A percentile compares a stretch with the other conserved stretches of the same genome.
phyloP scores from a whole-genome alignment of 2,797 vertebrate genomes.

The Loriculus beryllinus region DNA sequence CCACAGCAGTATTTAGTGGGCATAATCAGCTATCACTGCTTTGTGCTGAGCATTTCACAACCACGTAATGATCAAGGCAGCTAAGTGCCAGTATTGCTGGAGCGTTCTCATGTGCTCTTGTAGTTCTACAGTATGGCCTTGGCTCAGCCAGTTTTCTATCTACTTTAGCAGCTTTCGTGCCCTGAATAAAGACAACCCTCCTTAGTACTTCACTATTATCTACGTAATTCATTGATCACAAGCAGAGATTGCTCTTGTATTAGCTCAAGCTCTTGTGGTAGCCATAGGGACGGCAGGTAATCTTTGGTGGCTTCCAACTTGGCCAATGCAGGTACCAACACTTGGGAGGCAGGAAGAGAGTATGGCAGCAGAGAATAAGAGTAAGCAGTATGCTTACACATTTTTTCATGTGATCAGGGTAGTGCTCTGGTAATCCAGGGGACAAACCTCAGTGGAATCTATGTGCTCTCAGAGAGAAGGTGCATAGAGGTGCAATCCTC shows the following conservation, averaged over 20 bases:
- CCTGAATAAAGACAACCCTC: not conserved
- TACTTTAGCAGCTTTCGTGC: not conserved
- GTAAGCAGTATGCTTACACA: rapidly evolving
- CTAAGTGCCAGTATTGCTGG: not conserved
- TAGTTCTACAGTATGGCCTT: not conserved
- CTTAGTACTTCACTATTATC: not conserved
- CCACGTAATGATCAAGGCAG: not conserved
- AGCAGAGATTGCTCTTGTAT: not conserved
- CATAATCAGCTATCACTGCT: not conserved
- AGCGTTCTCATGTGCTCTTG: not conserved
- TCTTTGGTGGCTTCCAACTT: not conserved
- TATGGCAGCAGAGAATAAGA: not conserved
- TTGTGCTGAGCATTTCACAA: not conserved
- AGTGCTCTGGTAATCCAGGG: not conserved
- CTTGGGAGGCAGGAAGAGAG: not conserved
- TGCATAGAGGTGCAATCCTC: not conserved
- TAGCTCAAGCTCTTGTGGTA: not conserved
- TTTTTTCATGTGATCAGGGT: rapidly evolving
- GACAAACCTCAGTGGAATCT: not conserved
- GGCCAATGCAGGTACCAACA: not conserved
- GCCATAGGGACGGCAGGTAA: not conserved
- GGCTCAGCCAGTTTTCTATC: not conserved
- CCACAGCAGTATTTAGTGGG: not conserved
- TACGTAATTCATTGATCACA: rapidly evolving
- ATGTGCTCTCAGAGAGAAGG: not conserved